phyloP scores from a whole-genome alignment of 2,888 invertebrate genomes.

The Lucinisca nassula region DNA sequence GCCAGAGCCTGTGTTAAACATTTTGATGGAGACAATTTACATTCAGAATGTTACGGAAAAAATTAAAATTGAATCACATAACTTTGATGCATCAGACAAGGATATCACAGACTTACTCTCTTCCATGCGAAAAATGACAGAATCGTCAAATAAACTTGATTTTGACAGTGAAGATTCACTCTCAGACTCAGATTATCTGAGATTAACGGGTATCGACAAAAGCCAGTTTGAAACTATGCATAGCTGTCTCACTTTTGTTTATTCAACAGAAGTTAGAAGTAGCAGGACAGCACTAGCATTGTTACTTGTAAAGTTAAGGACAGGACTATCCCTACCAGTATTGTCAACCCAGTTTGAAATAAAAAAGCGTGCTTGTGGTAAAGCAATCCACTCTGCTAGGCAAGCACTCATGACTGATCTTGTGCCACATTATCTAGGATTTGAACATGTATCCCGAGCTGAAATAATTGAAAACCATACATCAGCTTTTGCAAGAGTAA shows the following conservation, averaged over 20 bases:
- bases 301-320: slow-evolving; percentile 51
- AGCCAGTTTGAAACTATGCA: slow-evolving; percentile 47
- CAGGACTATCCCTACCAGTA: slow-evolving; percentile 48
- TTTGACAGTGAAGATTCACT: slow-evolving; percentile 47
- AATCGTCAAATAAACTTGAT: not conserved
- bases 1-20: not conserved
- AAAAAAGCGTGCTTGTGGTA: slow-evolving; percentile 39
- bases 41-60: not conserved
- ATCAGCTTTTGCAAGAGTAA: slow-evolving; percentile 39
- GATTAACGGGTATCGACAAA: slow-evolving; percentile 32
- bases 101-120: not conserved
- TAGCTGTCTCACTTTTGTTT: slow-evolving; percentile 8
- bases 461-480: slow-evolving; percentile 59
- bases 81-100: not conserved
- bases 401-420: slow-evolving; percentile 36
- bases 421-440: slow-evolving; percentile 46
- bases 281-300: slow-evolving; percentile 48
- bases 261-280: slow-evolving; percentile 33
- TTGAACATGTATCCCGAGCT: slow-evolving; percentile 33
- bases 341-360: slow-evolving; percentile 53
- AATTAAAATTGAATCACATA: not conserved
- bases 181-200: slow-evolving; percentile 2
- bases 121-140: not conserved
- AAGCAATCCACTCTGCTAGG: slow-evolving; percentile 51
- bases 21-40: not conserved